phyloP scores from a whole-genome alignment of 2,113 vertebrate genomes.

The Triplophysa rosa region DNA sequence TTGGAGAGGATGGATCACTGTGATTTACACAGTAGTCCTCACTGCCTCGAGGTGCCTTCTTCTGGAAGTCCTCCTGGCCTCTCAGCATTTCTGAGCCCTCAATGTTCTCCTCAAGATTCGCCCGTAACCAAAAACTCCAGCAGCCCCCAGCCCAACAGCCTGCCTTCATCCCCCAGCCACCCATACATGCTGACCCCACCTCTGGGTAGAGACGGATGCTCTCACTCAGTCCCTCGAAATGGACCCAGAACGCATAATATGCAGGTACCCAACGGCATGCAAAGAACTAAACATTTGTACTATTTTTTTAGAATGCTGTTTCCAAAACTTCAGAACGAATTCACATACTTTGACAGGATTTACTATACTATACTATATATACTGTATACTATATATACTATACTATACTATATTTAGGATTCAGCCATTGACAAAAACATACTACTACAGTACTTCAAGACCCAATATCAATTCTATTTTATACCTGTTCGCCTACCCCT shows the following conservation, averaged over 20 bases:
- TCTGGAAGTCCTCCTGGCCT: conserved; percentile 74
- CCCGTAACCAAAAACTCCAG: conserved; percentile 76
- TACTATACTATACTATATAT: too few species aligned
- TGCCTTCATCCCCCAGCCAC: conserved; percentile 85
- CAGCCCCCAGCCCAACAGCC: conserved; percentile 86
- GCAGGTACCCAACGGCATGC: conserved; percentile 73
- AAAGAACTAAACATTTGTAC: background rate
- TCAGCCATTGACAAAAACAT: too few species aligned
- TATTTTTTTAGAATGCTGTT: background rate
- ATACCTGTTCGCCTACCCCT: too few species aligned
- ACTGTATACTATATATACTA: too few species aligned
- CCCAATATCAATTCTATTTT: too few species aligned
- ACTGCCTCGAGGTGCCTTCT: conserved; percentile 72
- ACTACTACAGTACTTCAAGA: too few species aligned
- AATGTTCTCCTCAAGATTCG: conserved; percentile 92
- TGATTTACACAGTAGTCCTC: conserved; percentile 67
- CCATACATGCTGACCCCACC: conserved; percentile 81
- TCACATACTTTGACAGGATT: background rate
- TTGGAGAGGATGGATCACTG: conserved; percentile 77
- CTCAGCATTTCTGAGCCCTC: conserved; percentile 91
- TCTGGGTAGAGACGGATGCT: conserved; percentile 74
- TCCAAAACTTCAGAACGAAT: background rate
- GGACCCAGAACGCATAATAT: conserved; percentile 73
- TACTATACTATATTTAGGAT: too few species aligned
- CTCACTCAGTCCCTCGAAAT: conserved; percentile 69